Base-by-base conservation (phyloP, 2,888 invertebrate species). In the Clivina fossor region DNA sequence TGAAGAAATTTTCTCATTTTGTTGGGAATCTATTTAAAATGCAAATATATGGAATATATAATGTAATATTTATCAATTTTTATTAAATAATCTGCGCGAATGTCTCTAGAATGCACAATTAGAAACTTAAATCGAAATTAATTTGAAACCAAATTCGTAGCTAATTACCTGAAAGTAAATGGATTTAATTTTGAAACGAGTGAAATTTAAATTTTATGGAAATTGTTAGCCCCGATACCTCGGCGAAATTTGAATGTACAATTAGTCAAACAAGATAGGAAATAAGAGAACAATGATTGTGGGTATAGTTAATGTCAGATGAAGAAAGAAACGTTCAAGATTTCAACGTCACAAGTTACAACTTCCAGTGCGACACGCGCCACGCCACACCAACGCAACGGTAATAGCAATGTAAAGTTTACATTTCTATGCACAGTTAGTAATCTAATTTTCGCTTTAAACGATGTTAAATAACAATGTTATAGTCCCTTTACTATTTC, bases 81-180 rank as follows among this genome's bases (percentile, higher is more conserved):
- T 24, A 35, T 48, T 35, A 37, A 48, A 48, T 48, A 48, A 48
- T 20, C 1, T 47, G 32, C 47, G 33, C 24, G 26, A 48, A 48
- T 48, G 35, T 32, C 48, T 35, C 9, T 16, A 22, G 35, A 48
- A 48, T 48, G 48, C 18, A 8, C 48, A 38, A 46, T 46, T 30
- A 46, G 7, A 46, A 32, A 37, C 43, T 37, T 37, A 44, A 44
- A 44, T 44, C 44, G 26, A 53, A 28, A 53, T 53, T 44, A 53
- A 53, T 53, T 44, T 53, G 28, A 43, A 53, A 53, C 53, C 44
- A 53, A 43, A 44, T 32, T 40, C 43, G 33, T 32, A 32, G 26
- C 51, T 53, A 53, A 53, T 53, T 53, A 53, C 44, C 53, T 53
- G 44, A 43, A 37, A 53, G 53, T 53, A 53, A 53, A 44, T 53